These are phyloP conservation scores for Emmelina monodactyla DNA, from an alignment of 2,888 invertebrate genomes.

Conservation along the genomic window DNA sequence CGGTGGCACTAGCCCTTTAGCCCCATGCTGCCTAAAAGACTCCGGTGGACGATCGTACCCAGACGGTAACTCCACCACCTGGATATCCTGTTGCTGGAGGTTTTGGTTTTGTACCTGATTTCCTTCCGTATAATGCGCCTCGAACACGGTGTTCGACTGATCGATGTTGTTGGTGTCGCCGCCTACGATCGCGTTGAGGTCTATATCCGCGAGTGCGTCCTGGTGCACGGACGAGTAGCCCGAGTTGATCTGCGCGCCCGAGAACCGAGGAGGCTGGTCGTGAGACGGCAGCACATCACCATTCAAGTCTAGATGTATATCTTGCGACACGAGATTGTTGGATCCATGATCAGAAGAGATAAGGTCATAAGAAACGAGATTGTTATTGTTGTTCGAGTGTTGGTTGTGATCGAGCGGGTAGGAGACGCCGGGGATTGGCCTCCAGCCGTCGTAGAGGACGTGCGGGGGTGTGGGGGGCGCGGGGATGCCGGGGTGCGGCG, in stretches of 20 bases:
- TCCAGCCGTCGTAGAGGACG: constrained; percentile 86
- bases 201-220: constrained; percentile 47
- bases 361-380: not conserved
- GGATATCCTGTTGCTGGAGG: constrained; percentile 24
- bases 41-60: constrained; percentile 24
- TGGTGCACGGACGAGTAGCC: constrained; percentile 55
- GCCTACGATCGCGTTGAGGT: constrained; percentile 46
- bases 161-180: constrained; percentile 56
- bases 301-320: constrained; percentile 32
- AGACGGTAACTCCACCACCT: constrained; percentile 23
- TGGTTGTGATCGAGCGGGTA: constrained; percentile 35
- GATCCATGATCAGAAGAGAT: not conserved
- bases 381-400: constrained; percentile 20
- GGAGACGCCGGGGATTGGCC: constrained; percentile 76
- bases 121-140: constrained; percentile 56
- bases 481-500: constrained; percentile 73
- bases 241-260: constrained; percentile 35
- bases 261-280: constrained; percentile 25
- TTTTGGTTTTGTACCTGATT: constrained; percentile 24
- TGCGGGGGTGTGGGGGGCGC: constrained; percentile 79
- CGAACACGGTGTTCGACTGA: constrained; percentile 56
- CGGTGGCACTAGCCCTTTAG: not conserved
- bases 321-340: constrained; percentile 17
- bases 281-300: constrained; percentile 25
- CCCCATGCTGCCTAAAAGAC: too few relatives aligned